Base-by-base conservation (phyloP, 2,888 invertebrate genomes). In the Scaptomyza cyrtandrae region DNA sequence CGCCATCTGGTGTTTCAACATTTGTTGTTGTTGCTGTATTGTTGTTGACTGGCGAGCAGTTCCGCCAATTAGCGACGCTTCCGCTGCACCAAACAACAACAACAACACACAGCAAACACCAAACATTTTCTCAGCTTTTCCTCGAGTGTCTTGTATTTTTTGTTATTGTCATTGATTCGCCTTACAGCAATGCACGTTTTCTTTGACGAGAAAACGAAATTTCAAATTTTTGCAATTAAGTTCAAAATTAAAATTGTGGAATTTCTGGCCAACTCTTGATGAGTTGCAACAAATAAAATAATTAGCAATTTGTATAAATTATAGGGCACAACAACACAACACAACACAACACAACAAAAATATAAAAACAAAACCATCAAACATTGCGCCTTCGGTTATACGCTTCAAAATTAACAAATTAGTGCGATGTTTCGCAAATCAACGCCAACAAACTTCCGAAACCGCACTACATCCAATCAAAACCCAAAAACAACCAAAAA, bases 11-110 rank as follows among this genome's bases (percentile, higher is more conserved):
- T 56, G 53, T 88, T 86, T 70, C 86, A 88, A 85, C 86, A 80
- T 79, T 70, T 73, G 31, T 46, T 58, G 37, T 43, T 59, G 33
- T 53, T 46, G 48, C 29, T 58, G 75, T 48, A 67, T 29, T 66
- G 78, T 43, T 65, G 75, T 3, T 35, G 33, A n/a, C 43, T 61
- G 66, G 61, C 61, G 48, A 50, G 72, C 81, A 86, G 89, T 86
- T 86, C 89, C 85, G 85, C 89, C 85, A 86, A 86, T 86, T 88
- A 88, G 85, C 74, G 73, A 59, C 53, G 85, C 89, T 86, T 87
- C 85, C 87, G 89, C 89, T 77, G 88, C 71, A 61, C 3, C 45
- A 55, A 19, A 60, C 50, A 69, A 0, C 43, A 44, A 19, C 48
- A 63, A 50, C 41, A 33, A 33, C 33, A 10, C 6, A 29, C 29